Base-by-base conservation (phyloP, 1,140 invertebrate genomes). In the Trachymyrmex cornetzi region DNA sequence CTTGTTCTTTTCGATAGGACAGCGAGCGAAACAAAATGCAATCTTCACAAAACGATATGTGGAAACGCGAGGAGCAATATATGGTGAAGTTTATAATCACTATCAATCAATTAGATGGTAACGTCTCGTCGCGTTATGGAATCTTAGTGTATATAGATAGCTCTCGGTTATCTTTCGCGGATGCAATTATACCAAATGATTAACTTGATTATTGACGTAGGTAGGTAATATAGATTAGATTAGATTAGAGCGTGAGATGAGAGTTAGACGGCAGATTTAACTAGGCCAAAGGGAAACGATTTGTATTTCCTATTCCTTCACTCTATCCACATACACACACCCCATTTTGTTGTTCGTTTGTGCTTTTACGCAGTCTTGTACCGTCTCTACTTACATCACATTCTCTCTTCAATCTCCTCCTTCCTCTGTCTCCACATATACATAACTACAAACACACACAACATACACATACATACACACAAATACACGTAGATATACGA, bases 111-210 rank as follows among this genome's bases (percentile, higher is more conserved):
- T 64, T 77, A 72, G n/a, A 77, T 77, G 48, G 16, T 81, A 34
- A 69, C 86, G 87, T 89, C 84, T 77, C 50, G 63, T 90, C 72
- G 89, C 75, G 57, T 82, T 86, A 90, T 81, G 67, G 71, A n/a
- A 84, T 69, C 48, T 86, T 91, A 87, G 53, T 91, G 89, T 91
- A 91, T 66, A 91, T 91, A 91, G 75, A 79, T 91, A 91, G 87
- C 38, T 44, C 38, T 44, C 59, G 84, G 79, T 86, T 88, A 66
- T 81, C 77, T 30, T 71, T 81, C 27, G 77, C 59, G 77, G 80
- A 92, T 89, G 88, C 90, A 90, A 92, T 89, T 92, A 89, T 92
- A 92, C 91, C 91, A 92, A 92, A 92, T 90, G 87, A 77, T 84
- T 84, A 66, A 66, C 22, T 67, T 82, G 77, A 61, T 55, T 88